phyloP scores from a whole-genome alignment of 2,888 invertebrate species.

The Ophioninae sp. region DNA sequence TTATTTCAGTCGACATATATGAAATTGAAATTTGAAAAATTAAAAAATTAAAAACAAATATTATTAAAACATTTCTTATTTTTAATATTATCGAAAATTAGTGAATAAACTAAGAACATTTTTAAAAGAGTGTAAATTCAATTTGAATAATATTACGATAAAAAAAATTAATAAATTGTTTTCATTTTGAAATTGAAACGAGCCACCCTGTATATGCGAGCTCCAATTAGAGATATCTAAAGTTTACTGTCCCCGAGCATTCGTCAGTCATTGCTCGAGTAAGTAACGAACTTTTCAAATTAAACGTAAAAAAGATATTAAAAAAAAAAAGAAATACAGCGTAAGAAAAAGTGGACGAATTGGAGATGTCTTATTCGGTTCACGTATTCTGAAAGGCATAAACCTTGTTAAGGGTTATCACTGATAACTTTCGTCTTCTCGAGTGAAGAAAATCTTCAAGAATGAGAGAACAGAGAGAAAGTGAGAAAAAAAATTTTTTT shows the following conservation, averaged over 20 bases:
- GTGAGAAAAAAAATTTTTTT: constrained; percentile 13
- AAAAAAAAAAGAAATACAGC: constrained; percentile 8
- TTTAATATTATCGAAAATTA: background rate
- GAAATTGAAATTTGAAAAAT: no score
- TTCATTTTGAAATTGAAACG: background rate
- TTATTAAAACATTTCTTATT: no score
- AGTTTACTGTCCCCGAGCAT: constrained; percentile 8
- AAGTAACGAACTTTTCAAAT: background rate
- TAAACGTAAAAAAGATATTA: constrained; percentile 8
- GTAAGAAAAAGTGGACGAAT: background rate
- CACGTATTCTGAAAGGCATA: constrained; percentile 15
- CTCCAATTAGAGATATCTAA: background rate
- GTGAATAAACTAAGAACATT: background rate
- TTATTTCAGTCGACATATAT: no score
- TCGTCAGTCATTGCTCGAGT: background rate
- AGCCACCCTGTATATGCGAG: background rate
- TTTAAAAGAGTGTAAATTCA: background rate
- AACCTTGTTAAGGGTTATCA: constrained; percentile 21
- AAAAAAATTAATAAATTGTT: background rate
- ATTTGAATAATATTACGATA: background rate
- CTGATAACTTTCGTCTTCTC: constrained; percentile 8
- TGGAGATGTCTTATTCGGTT: background rate
- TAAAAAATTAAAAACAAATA: no score
- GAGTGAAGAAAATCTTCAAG: constrained; percentile 7
- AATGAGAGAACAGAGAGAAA: constrained; percentile 4